Evolutionary conservation across 2,888 invertebrate genomes (phyloP).

Genomic region (Amorpha juglandis): DNA sequence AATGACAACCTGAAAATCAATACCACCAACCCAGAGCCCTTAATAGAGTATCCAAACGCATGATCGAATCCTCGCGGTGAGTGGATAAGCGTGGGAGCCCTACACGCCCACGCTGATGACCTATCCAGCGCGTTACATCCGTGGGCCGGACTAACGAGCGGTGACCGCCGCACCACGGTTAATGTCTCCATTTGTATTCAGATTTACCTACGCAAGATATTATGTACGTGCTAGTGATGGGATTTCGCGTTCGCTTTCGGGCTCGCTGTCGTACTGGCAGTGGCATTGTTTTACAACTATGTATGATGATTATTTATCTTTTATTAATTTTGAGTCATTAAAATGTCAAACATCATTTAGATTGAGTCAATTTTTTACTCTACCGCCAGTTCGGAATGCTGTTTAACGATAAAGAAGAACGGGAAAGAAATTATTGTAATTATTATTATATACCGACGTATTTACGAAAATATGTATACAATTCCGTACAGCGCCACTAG

Average conservation of each 20-base stretch:
- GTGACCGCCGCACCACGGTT: slow-evolving; percentile 53
- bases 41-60: background rate
- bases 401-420: too few relatives aligned
- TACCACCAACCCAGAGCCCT: too few relatives aligned
- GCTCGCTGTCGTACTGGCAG: background rate
- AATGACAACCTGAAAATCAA: too few relatives aligned
- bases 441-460: too few relatives aligned
- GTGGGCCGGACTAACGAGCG: slow-evolving; percentile 52
- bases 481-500: too few relatives aligned
- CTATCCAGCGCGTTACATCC: slow-evolving; percentile 40
- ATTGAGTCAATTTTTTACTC: too few relatives aligned
- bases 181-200: slow-evolving; percentile 80
- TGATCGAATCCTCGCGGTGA: slow-evolving; percentile 12
- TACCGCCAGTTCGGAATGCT: too few relatives aligned
- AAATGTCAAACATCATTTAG: too few relatives aligned
- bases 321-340: too few relatives aligned
- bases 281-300: background rate
- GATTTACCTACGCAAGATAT: slow-evolving; percentile 69
- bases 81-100: slow-evolving; percentile 30
- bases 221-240: slow-evolving; percentile 28
- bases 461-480: too few relatives aligned
- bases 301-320: background rate
- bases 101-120: slow-evolving; percentile 37
- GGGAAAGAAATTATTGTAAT: too few relatives aligned
- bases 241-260: slow-evolving; percentile 9